Evolutionary conservation across 2,113 vertebrate genomes (phyloP).

Genomic region (Hystrix brachyura): DNA sequence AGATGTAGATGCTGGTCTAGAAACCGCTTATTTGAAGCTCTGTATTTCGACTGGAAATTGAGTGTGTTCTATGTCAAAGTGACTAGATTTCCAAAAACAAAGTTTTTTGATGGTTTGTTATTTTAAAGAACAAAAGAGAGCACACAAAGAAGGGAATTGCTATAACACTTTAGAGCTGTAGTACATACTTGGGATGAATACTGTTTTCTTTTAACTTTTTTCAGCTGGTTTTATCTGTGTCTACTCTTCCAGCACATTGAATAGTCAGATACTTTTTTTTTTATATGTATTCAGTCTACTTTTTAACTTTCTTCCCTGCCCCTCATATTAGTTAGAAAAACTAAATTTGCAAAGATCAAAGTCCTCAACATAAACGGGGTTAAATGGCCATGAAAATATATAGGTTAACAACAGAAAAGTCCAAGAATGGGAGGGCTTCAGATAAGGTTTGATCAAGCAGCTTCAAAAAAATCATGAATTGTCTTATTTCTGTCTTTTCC

Average conservation of each 20-base stretch:
- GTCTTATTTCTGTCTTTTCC: neutral
- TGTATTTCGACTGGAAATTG: constrained; percentile 1
- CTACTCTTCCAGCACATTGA: neutral
- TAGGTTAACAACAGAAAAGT: neutral
- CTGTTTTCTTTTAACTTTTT: neutral
- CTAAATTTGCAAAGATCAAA: neutral
- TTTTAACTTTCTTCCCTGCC: neutral
- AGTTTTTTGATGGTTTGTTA: neutral
- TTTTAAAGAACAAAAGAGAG: constrained; percentile 9
- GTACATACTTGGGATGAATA: neutral
- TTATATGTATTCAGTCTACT: neutral
- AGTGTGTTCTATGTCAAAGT: constrained; percentile 41
- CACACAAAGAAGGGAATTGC: neutral
- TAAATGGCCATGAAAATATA: neutral
- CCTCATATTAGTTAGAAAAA: neutral
- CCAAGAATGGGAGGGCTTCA: neutral
- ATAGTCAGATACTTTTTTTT: neutral
- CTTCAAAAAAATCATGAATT: neutral
- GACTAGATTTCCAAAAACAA: constrained; percentile 10
- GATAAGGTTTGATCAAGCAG: constrained; percentile 53
- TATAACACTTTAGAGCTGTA: neutral
- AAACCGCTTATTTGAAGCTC: constrained; percentile 1
- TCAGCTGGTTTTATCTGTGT: neutral
- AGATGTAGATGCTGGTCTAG: neutral
- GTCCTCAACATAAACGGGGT: neutral